A percentile compares a stretch with the other conserved stretches of the same genome.
These are phyloP conservation scores for Stratiomys singularior DNA, from an alignment of 2,888 invertebrate species.

Conservation along the genomic window DNA sequence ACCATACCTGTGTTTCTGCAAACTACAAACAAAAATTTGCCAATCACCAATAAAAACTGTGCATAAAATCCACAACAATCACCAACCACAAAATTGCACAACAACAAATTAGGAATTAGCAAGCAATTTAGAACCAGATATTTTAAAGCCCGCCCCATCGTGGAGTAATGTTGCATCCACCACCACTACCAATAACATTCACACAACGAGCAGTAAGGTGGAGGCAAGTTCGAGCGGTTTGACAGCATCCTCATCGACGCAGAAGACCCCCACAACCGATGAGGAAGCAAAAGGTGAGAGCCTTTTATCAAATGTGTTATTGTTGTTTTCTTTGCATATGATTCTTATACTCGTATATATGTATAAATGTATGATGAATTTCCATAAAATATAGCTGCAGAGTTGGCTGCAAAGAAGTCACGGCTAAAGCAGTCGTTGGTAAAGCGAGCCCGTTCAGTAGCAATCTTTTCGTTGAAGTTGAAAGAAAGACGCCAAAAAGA, in stretches of 20 bases:
- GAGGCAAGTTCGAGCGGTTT: slow-evolving; percentile 56
- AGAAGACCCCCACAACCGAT: slow-evolving; percentile 61
- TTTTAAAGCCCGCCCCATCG: slow-evolving; percentile 70
- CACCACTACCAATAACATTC: background rate
- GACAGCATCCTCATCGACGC: slow-evolving; percentile 50
- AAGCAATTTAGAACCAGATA: slow-evolving; percentile 61
- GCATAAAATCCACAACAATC: slow-evolving; percentile 14
- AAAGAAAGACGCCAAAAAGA: slow-evolving; percentile 82
- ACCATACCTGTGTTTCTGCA: background rate
- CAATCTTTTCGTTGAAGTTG: slow-evolving; percentile 84
- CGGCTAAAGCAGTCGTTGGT: slow-evolving; percentile 80
- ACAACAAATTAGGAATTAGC: slow-evolving; percentile 60
- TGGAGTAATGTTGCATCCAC: slow-evolving; percentile 67
- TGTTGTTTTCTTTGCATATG: slow-evolving; percentile 57
- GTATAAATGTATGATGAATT: background rate
- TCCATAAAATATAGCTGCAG: slow-evolving; percentile 63
- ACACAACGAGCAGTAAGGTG: background rate
- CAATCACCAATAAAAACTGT: slow-evolving; percentile 31
- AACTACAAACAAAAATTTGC: background rate
- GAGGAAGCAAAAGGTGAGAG: slow-evolving; percentile 70
- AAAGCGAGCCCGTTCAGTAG: slow-evolving; percentile 85
- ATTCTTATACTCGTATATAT: background rate
- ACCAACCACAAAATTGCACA: background rate
- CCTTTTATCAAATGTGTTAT: too few relatives aligned
- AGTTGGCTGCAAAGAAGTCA: slow-evolving; percentile 74